phyloP scores from a whole-genome alignment of 2,888 invertebrate genomes.

The Didymodactylos carnosus region DNA sequence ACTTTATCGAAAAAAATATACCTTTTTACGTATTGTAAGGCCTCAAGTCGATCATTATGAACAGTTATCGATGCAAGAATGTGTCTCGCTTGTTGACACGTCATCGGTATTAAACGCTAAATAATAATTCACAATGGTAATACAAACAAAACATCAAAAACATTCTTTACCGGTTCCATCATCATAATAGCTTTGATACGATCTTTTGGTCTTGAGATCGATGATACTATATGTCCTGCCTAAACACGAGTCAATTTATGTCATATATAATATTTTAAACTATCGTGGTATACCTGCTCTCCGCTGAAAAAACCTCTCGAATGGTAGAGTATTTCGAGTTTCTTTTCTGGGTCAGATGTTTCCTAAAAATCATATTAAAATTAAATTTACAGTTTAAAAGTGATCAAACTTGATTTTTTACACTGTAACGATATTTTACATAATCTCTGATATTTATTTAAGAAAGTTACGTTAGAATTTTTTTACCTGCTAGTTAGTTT shows the following conservation, averaged over 20 bases:
- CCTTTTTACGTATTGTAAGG: constrained; percentile 31
- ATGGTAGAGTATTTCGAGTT: constrained; percentile 27
- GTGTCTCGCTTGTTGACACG: constrained; percentile 28
- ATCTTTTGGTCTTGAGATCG: constrained; percentile 26
- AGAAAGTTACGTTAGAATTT: too few species aligned
- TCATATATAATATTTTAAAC: neutral
- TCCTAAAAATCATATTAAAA: constrained; percentile 22
- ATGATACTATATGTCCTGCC: constrained; percentile 26
- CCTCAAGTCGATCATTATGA: constrained; percentile 29
- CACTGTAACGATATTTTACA: too few species aligned
- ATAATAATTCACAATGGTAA: constrained; percentile 2
- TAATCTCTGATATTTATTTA: too few species aligned
- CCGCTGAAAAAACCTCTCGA: constrained; percentile 27
- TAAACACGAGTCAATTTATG: constrained; percentile 17
- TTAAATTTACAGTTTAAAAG: too few species aligned
- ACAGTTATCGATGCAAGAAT: constrained; percentile 27
- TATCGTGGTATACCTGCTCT: constrained; percentile 22
- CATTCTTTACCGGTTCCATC: constrained; percentile 27
- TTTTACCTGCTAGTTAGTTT: too few species aligned
- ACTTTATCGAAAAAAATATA: constrained; percentile 14
- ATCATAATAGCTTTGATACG: constrained; percentile 28
- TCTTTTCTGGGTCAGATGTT: constrained; percentile 25
- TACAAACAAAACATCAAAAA: neutral
- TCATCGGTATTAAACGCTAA: constrained; percentile 30
- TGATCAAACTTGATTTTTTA: too few species aligned